Evolutionary conservation across 2,888 invertebrate genomes (phyloP).

Genomic region (Spodoptera littoralis): DNA sequence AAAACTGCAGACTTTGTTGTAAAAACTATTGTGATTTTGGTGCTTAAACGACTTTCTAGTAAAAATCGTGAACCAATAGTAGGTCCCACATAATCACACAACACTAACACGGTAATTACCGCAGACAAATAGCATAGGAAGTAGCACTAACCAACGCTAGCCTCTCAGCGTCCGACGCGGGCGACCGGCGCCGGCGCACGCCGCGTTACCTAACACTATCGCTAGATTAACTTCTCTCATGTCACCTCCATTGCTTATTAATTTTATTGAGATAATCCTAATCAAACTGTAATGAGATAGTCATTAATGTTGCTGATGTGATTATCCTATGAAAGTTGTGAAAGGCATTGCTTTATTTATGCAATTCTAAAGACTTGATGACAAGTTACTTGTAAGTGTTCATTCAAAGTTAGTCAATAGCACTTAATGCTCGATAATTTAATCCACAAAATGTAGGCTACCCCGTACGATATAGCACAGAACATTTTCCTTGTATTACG

Average conservation of each 20-base stretch:
- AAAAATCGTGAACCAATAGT: background rate
- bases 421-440: constrained; percentile 18
- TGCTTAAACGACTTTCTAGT: background rate
- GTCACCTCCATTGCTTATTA: constrained; percentile 1
- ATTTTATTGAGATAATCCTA: too few species aligned
- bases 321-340: too few species aligned
- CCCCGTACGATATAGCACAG: constrained; percentile 42
- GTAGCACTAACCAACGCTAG: constrained; percentile 10
- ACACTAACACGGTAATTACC: constrained; percentile 15
- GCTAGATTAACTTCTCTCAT: constrained; percentile 6
- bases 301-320: too few species aligned
- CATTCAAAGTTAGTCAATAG: background rate
- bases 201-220: constrained; percentile 28
- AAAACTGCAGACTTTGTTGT: too few species aligned
- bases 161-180: constrained; percentile 18
- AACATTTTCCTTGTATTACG: constrained; percentile 57
- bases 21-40: too few species aligned
- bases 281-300: too few species aligned
- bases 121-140: constrained; percentile 42
- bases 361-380: too few species aligned
- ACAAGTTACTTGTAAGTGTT: too few species aligned
- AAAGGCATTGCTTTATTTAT: too few species aligned
- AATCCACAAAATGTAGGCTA: constrained; percentile 10
- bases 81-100: background rate
- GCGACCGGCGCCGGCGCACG: constrained; percentile 36